Percentiles rank a stretch among this genome's conserved stretches.
phyloP scores from a whole-genome alignment of 2,888 invertebrate genomes.

The Napeogenes inachia region DNA sequence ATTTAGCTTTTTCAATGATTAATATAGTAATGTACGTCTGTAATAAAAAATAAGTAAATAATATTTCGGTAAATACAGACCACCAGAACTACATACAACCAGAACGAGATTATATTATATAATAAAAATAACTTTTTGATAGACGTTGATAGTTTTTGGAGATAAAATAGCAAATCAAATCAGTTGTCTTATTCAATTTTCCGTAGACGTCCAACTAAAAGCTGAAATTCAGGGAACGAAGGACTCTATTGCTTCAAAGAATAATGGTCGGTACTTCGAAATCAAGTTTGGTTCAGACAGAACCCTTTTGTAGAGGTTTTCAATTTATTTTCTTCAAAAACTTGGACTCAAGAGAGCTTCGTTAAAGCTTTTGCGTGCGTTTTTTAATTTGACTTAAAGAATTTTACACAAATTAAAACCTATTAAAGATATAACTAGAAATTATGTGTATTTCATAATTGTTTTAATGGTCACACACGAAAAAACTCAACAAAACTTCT shows the following conservation, averaged over 20 bases:
- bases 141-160: background rate
- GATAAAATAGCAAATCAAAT: conserved; percentile 16
- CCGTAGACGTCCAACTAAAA: conserved; percentile 11
- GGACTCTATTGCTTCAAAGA: conserved; percentile 17
- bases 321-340: conserved; percentile 12
- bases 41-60: too few species aligned
- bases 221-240: conserved; percentile 16
- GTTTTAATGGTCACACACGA: too few species aligned
- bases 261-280: conserved; percentile 16
- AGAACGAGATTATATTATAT: too few species aligned
- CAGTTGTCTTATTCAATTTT: conserved; percentile 19
- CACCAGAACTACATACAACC: too few species aligned
- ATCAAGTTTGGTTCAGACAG: conserved; percentile 9
- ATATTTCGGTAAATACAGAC: too few species aligned
- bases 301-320: conserved; percentile 11
- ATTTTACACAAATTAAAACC: too few species aligned
- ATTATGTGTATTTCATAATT: too few species aligned
- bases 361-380: background rate
- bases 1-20: too few species aligned
- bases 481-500: too few species aligned
- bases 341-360: background rate
- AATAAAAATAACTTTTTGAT: too few species aligned
- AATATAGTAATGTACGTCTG: too few species aligned
- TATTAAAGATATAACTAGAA: too few species aligned
- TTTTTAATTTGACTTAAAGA: background rate